phyloP scores from a whole-genome alignment of 2,113 vertebrate species.

The Anseranas semipalmata region DNA sequence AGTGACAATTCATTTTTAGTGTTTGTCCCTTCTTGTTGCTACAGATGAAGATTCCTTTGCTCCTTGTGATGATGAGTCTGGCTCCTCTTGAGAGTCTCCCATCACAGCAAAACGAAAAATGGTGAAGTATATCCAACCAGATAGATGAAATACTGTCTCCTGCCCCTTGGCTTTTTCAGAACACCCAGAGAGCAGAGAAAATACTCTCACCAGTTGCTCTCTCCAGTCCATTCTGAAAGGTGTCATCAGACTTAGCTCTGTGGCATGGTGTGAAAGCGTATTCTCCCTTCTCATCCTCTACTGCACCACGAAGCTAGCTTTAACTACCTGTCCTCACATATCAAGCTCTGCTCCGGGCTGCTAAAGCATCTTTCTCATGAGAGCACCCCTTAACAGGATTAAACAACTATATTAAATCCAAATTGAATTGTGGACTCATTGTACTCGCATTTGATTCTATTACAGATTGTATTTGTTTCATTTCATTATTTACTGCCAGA shows the following conservation, averaged over 20 bases:
- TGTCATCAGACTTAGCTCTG: not conserved
- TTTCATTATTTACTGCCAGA: slow-evolving; percentile 42
- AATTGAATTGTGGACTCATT: slow-evolving; percentile 47
- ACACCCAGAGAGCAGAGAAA: not conserved
- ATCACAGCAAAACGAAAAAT: not conserved
- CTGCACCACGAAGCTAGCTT: not conserved
- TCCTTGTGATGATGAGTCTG: not conserved
- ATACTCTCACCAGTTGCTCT: not conserved
- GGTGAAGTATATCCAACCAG: not conserved
- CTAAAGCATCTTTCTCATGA: slow-evolving; percentile 47
- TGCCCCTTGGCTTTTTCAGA: not conserved
- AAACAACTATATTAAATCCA: slow-evolving; percentile 50
- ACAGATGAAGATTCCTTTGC: not conserved
- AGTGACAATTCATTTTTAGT: not conserved
- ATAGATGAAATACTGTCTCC: not conserved
- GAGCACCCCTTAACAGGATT: slow-evolving; percentile 43
- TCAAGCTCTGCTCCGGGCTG: not conserved
- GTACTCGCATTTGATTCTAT: slow-evolving; percentile 54
- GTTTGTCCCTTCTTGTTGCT: not conserved
- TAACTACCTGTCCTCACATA: not conserved
- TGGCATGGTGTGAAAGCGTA: not conserved
- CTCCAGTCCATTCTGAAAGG: not conserved
- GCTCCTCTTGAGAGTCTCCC: not conserved
- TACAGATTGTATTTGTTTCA: slow-evolving; percentile 55
- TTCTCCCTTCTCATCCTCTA: not conserved